Conservation (phyloP, 2,888 invertebrate species). For the Nesidiocoris tenuis region DNA sequence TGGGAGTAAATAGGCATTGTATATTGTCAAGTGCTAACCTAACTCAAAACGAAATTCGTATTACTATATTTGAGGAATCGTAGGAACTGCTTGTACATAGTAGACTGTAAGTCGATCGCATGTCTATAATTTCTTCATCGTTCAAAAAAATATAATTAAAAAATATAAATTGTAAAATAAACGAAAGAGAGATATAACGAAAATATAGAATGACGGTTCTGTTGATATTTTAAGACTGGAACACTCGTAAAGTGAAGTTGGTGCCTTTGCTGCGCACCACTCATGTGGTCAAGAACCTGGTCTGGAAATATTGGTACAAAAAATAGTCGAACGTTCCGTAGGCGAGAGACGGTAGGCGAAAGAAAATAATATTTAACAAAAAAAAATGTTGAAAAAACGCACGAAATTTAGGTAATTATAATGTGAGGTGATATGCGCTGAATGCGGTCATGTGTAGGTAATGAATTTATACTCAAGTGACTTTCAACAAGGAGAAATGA, state of each 20-base stretch:
- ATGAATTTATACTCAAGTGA: conserved; percentile 1
- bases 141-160: background rate
- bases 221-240: conserved; percentile 40
- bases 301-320: conserved; percentile 27
- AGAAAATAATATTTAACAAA: background rate
- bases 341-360: no score
- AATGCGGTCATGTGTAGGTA: background rate
- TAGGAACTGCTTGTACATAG: conserved; percentile 2
- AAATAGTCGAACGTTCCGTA: background rate
- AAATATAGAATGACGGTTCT: background rate
- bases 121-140: background rate
- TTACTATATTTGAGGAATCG: background rate
- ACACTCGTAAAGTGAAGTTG: conserved; percentile 18
- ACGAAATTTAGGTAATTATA: conserved; percentile 5
- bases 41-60: background rate
- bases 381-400: conserved; percentile 6
- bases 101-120: background rate
- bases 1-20: background rate
- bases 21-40: background rate
- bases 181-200: background rate
- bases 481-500: conserved; percentile 14
- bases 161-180: background rate
- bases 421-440: background rate
- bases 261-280: conserved; percentile 46
- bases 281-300: conserved; percentile 38